Base-by-base conservation (phyloP, 2,113 vertebrate species). In the Pimephales promelas region DNA sequence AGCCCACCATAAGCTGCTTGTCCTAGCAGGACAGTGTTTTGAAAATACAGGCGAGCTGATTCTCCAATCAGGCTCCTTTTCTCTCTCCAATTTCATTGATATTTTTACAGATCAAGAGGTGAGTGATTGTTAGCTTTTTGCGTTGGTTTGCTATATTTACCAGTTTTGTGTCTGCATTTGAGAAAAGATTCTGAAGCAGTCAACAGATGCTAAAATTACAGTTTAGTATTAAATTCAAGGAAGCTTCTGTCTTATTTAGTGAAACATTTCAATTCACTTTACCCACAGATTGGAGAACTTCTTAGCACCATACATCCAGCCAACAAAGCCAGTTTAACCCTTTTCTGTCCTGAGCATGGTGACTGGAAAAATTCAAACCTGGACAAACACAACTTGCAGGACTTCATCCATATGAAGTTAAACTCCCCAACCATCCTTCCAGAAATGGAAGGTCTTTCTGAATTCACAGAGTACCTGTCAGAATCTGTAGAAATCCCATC, bases 51-150 rank as follows among this genome's bases (percentile, higher is more conserved):
- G 98, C 13, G 97, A 98, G 81, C 96, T 99, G 74, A 98, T 99
- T 89, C 96, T 99, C 83, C 98, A 99, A 64, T 96, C 97, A 22
- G 98, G 98, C 70, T 93, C 97, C 10, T 99, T 99, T 92, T 99
- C 98, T 73, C 98, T 99, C 93, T 95, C 95, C 86, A 98, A 95
- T 79, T 99, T 99, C 91, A 99, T 99, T 83, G 97, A 99, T 90
- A 99, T 99, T 90, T 99, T 99, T 89, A 98, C 97, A 0, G 97
- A 99, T 88, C 97, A 98, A 92, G 98, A 98, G 96, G 98, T 98
- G 77, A 84, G 94, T 87, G 47, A 57, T 36, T 45, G 11, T 26
- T 45, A 16, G 24, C 6, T 79, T 47, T 56, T 80, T 66, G 40
- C 80, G 79, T 82, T 49, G 6, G 52, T 79, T 79, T 79, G n/a